Conservation (phyloP, 2,113 vertebrate genomes). For the Myrmophylax atrothorax region DNA sequence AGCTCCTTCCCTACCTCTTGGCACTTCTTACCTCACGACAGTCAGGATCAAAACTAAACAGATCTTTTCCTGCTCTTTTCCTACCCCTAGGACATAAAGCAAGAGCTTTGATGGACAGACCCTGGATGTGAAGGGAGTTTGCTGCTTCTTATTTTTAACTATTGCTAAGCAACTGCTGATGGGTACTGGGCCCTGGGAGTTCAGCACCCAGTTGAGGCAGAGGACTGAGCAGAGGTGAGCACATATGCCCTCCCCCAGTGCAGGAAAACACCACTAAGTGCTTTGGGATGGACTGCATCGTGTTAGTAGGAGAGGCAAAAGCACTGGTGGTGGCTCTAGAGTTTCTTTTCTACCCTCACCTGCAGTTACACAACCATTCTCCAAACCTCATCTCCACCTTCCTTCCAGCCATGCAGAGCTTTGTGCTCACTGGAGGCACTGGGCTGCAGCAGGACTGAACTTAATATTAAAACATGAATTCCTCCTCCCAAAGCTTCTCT, state of each 20-base stretch:
- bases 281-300: not conserved
- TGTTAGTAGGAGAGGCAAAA: not conserved
- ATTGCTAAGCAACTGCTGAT: not conserved
- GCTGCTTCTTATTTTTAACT: not conserved
- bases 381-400: not conserved
- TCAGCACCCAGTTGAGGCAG: not conserved
- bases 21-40: not conserved
- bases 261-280: not conserved
- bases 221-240: not conserved
- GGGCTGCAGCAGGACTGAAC: not conserved
- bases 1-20: not conserved
- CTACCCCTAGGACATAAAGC: not conserved
- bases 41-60: not conserved
- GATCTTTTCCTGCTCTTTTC: not conserved
- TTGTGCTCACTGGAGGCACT: not conserved
- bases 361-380: fast-evolving
- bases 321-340: fast-evolving
- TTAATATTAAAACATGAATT: not conserved
- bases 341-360: not conserved
- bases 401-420: not conserved
- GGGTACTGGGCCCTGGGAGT: not conserved
- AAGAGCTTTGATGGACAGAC: not conserved
- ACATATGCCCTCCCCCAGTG: fast-evolving
- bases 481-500: not conserved
- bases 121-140: not conserved